Base-by-base conservation (phyloP, 1,140 invertebrate species). In the Frieseomelitta varia region DNA sequence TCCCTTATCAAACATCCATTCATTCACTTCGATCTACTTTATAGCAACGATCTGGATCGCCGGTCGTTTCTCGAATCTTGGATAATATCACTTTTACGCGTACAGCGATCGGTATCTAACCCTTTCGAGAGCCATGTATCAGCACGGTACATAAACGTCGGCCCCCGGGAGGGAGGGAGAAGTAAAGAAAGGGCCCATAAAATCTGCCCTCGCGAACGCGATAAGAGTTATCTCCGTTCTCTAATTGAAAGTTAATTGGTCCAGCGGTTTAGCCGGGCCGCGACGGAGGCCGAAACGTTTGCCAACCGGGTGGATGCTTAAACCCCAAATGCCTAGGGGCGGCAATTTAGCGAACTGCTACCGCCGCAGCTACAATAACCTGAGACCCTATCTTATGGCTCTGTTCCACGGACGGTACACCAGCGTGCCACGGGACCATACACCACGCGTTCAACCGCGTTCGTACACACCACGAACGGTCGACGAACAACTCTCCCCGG, bases 221-320 rank as follows among this genome's bases (percentile, higher is more conserved):
- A 94, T 94, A 94, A 94, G 93, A 94, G 92, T 93, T 94, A 94
- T 94, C 93, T 94, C 79, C 84, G 63, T 88, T 78, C 80, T 93
- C 93, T 94, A 94, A 94, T 94, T 94, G 93, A 94, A 94, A 94
- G 93, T 93, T 94, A 94, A 94, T 94, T 94, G 93, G 93, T 93
- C 93, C 92, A 88, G 88, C 90, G 92, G 93, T 94, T 83, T 81
- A 92, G 91, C 90, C 89, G 85, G 39, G 68, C 77, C 81, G 87
- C 30, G 30, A 39, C 24, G 68, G 88, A 80, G 76, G 79, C 79
- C 72, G 76, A 69, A n/a, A 47, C 69, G 78, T 73, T 39, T 69
- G 58, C 85, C 74, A 34, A 27, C 78, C 85, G 87, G 78, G 85
- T 47, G 39, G 85, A 51, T 47, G 75, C 19, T 87, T 2, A 61